Base-by-base conservation (phyloP, 1,140 invertebrate species). In the Megalopta genalis region DNA sequence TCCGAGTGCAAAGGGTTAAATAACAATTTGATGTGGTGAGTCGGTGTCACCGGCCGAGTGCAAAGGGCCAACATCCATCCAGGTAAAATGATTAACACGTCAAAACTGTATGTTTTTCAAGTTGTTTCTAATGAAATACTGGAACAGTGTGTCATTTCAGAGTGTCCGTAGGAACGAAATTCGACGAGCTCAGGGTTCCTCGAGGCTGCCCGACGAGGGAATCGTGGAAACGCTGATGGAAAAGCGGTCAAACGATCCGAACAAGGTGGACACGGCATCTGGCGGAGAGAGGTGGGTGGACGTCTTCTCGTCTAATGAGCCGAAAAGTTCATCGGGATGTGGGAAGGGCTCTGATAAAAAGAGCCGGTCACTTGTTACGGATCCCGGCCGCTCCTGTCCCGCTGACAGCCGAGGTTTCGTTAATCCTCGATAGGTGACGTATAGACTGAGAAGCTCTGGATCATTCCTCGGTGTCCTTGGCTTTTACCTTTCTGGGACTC, bases 251-350 rank as follows among this genome's bases (percentile, higher is more conserved):
- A 46, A 46, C 42, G 42, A 46, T 46, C 42, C 42, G 59, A 57
- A 25, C 42, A 52, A 74, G 76, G 64, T 52, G 70, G 67, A 42
- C 46, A 54, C 23, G 59, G 70, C 2, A 9, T 57, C 52, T 59
- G 25, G 62, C 62, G 46, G n/a, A 23, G 67, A 18, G 49, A 37
- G 32, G 16, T 64, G 52, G 27, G n/a, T n/a, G n/a, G 62, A 59
- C 27, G 70, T 71, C 68, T 65, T 27, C 25, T 42, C 64, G 52
- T 64, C 72, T 84, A 85, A 85, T 77, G 82, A 85, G 74, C 72
- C 82, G 69, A 62, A 49, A 84, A 83, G 67, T 81, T 85, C 72
- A 63, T 67, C 67, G 52, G 64, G 39, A 83, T 77, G 63, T 70
- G 77, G 68, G 25, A 59, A 46, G 39, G 46, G n/a, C 1, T 16